phyloP scores from a whole-genome alignment of 2,797 vertebrate genomes.

The Channa striata region DNA sequence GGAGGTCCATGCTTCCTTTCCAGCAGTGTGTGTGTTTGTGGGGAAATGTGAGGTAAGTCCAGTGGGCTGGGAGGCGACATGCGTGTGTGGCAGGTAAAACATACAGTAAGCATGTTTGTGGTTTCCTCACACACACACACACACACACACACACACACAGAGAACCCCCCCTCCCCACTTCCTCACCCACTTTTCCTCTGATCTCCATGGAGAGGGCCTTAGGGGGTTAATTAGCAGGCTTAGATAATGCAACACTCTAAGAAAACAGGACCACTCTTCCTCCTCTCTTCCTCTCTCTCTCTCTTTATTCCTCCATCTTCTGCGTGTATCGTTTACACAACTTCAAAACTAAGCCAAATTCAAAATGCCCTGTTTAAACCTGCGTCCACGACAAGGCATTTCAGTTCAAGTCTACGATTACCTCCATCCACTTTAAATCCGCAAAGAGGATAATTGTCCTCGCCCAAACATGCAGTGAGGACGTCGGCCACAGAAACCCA shows the following conservation, averaged over 20 bases:
- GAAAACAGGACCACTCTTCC: slow-evolving; percentile 80
- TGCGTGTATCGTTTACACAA: not conserved
- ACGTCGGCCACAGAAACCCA: too few species aligned
- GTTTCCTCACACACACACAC: slow-evolving; percentile 45
- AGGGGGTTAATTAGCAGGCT: slow-evolving; percentile 86
- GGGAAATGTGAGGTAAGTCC: slow-evolving; percentile 20
- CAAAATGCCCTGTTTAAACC: too few species aligned
- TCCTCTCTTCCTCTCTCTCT: slow-evolving; percentile 36
- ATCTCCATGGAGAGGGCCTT: slow-evolving; percentile 81
- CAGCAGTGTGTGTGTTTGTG: not conserved
- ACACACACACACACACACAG: slow-evolving; percentile 50
- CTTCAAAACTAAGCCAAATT: not conserved
- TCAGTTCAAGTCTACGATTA: too few species aligned
- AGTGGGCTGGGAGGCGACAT: not conserved
- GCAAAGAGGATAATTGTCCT: too few species aligned
- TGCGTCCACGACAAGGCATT: too few species aligned
- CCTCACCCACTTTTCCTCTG: slow-evolving; percentile 68
- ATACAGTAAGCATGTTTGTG: slow-evolving; percentile 47
- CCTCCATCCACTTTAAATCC: too few species aligned
- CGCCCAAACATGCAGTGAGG: too few species aligned
- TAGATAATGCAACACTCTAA: slow-evolving; percentile 84
- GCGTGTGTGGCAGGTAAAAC: slow-evolving; percentile 41
- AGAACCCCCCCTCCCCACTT: slow-evolving; percentile 56
- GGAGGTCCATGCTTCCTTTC: not conserved
- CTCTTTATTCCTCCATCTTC: slow-evolving; percentile 8